Conservation (phyloP, 2,888 invertebrate species). For the Clostera curtula region DNA sequence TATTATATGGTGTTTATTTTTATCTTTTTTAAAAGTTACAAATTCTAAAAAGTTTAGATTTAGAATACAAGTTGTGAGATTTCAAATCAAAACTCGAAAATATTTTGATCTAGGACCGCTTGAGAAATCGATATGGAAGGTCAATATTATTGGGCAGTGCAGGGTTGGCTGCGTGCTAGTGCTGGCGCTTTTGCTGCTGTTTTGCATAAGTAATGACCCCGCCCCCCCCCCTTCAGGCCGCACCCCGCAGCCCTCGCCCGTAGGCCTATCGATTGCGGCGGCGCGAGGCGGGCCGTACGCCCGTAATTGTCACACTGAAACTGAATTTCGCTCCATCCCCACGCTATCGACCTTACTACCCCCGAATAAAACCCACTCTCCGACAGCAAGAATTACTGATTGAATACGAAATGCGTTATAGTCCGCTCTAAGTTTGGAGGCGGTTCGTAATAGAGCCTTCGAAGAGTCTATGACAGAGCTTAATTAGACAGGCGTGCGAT, state of each 20-base stretch:
- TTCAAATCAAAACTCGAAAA: too few species aligned
- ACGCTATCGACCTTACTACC: slow-evolving; percentile 60
- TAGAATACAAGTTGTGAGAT: too few species aligned
- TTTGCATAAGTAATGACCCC: slow-evolving; percentile 71
- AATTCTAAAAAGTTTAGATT: too few species aligned
- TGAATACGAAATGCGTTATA: slow-evolving; percentile 68
- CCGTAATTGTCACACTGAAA: slow-evolving; percentile 73
- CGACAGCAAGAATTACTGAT: slow-evolving; percentile 37
- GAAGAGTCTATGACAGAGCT: slow-evolving; percentile 73
- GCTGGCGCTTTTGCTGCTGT: slow-evolving; percentile 51
- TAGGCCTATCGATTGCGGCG: slow-evolving; percentile 82
- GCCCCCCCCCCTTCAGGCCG: slow-evolving; percentile 31
- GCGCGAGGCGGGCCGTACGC: slow-evolving; percentile 74
- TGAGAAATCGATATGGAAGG: slow-evolving; percentile 35
- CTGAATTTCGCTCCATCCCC: slow-evolving; percentile 54
- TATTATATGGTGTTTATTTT: too few species aligned
- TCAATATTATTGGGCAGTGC: slow-evolving; percentile 25
- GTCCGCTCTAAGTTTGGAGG: slow-evolving; percentile 69
- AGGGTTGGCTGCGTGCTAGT: slow-evolving; percentile 19
- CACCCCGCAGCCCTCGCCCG: slow-evolving; percentile 73
- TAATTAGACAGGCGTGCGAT: slow-evolving; percentile 72
- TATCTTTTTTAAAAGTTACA: too few species aligned
- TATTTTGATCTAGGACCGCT: slow-evolving; percentile 13
- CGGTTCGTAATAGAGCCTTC: slow-evolving; percentile 73
- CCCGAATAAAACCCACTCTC: slow-evolving; percentile 50